These are phyloP conservation scores for Pteromalus puparum DNA, from an alignment of 1,140 invertebrate species.

Conservation along the genomic window DNA sequence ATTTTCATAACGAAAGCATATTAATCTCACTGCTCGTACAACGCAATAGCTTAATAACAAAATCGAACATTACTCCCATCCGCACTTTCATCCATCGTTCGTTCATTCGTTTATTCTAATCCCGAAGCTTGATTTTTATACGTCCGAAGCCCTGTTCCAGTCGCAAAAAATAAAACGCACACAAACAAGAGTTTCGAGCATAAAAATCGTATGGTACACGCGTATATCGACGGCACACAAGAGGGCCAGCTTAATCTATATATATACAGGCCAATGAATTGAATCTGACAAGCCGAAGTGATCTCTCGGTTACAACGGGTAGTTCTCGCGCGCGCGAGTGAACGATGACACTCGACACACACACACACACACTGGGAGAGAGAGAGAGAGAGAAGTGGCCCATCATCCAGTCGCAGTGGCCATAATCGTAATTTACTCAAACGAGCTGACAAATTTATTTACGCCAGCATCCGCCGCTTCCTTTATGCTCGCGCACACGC, in stretches of 20 bases:
- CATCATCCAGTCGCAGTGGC: slow-evolving; percentile 24
- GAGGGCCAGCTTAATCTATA: background rate
- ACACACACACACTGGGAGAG: background rate
- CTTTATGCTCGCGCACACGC: background rate
- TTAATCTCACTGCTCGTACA: no score
- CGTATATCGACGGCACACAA: background rate
- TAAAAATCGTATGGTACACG: background rate
- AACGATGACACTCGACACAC: background rate
- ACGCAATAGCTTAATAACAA: no score
- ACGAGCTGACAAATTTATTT: slow-evolving; percentile 50
- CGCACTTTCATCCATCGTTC: no score
- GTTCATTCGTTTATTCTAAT: background rate
- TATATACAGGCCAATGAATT: slow-evolving; percentile 7
- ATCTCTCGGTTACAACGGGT: slow-evolving; percentile 20
- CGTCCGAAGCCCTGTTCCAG: background rate
- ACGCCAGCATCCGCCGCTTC: slow-evolving; percentile 41
- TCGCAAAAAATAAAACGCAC: background rate
- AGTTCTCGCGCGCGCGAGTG: background rate
- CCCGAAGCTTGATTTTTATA: background rate
- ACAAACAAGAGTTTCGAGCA: background rate
- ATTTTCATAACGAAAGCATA: no score
- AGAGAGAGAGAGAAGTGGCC: slow-evolving; percentile 26
- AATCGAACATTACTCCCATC: background rate
- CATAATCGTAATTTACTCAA: slow-evolving; percentile 47
- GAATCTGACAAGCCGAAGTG: slow-evolving; percentile 33